Evolutionary conservation across 2,888 invertebrate genomes (phyloP), one percentile per base, ranked within the genome.

Genomic region (Hydroisotoma schaefferi): DNA sequence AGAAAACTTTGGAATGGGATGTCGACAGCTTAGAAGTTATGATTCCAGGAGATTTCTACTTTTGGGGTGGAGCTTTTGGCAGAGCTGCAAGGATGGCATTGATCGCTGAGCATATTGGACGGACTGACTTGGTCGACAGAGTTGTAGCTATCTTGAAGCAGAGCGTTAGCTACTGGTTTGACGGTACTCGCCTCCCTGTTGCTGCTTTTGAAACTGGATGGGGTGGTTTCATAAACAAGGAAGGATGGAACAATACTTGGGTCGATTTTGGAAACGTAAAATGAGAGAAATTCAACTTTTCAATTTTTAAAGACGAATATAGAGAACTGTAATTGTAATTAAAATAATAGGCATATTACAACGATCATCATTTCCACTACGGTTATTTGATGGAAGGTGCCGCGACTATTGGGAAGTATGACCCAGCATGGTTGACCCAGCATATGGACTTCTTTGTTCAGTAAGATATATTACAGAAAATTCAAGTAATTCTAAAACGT

Each of bases 1-100:
- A 10, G 2, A 62, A 63, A 47, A 69, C 66, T n/a, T 38, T 69
- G 2, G 61, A 69, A 43, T 51, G 55, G 10, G 69, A 69, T 40
- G 63, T 66, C 1, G 52, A 59, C 1, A 51, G 26, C 10, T 43
- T 66, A 12, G 51, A 59, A 28, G 58, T 57, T 5, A 49, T 57
- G 60, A 27, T 61, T 22, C 69, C 69, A 12, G 65, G 67, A n/a
- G 65, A 69, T 47, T 69, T 63, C 43, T 69, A 69, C 55, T 65
- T 67, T 48, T 69, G 69, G 69, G 69, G 69, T 38, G 69, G 69
- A 26, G 55, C 63, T 8, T 65, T 63, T 25, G 67, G 53, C 1
- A 44, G 60, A 25, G 64, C 58, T 1, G 58, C 67, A 1, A 40
- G 69, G 18, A 18, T 67, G 8, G 64, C 67, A 15, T 37, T 62